Evolutionary conservation across 1,140 invertebrate species (phyloP).

Genomic region (Aphelinus atriplicis): DNA sequence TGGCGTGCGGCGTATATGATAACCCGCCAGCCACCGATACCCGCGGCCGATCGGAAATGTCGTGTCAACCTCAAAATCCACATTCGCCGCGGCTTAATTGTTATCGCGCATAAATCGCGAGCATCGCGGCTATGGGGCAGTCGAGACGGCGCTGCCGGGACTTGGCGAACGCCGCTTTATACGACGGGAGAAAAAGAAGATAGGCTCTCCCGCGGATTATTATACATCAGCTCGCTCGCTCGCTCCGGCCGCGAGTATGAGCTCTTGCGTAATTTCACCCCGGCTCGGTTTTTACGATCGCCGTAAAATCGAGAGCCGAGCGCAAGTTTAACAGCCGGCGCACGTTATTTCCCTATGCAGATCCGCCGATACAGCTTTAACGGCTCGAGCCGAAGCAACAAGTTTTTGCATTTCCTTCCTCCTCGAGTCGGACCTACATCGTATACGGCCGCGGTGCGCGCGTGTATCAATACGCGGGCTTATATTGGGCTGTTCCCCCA

Average conservation of each 20-base stretch:
- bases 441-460: slow-evolving; percentile 1
- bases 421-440: too few species aligned
- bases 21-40: too few species aligned
- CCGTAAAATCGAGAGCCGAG: slow-evolving; percentile 54
- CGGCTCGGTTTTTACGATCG: slow-evolving; percentile 48
- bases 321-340: slow-evolving; percentile 57
- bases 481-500: too few species aligned
- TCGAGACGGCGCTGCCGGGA: too few species aligned
- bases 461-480: slow-evolving; percentile 16
- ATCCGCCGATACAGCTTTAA: slow-evolving; percentile 57
- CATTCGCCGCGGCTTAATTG: slow-evolving; percentile 14
- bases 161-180: too few species aligned
- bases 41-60: slow-evolving; percentile 10
- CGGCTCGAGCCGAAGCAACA: neutral
- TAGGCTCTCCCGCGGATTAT: slow-evolving; percentile 25
- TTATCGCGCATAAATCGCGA: slow-evolving; percentile 26
- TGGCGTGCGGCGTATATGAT: neutral
- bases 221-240: slow-evolving; percentile 34
- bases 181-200: slow-evolving; percentile 5
- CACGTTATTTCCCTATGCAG: slow-evolving; percentile 61
- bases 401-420: too few species aligned
- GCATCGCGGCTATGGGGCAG: too few species aligned
- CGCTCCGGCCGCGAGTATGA: too few species aligned
- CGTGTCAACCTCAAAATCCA: slow-evolving; percentile 29
- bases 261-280: slow-evolving; percentile 42